These are phyloP conservation scores for Apostichopus japonicus DNA, from an alignment of 35 echinoderm and acorn worm species.

Conservation along the genomic window DNA sequence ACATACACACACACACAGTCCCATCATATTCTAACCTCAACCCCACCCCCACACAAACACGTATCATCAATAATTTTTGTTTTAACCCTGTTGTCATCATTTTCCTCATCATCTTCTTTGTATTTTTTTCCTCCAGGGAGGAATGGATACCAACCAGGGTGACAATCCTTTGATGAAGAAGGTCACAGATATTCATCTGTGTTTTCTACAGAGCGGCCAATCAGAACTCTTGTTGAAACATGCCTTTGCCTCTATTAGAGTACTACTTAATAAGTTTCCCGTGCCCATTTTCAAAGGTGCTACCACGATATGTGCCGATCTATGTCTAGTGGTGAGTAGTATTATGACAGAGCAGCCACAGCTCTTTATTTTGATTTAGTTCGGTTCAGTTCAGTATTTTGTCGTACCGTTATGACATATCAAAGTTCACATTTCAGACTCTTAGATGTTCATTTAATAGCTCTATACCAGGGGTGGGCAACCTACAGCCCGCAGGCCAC, in stretches of 20 bases:
- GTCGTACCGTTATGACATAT: no score
- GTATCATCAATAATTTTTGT: neutral
- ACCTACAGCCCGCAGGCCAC: no score
- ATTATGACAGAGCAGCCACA: no score
- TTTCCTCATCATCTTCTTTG: neutral
- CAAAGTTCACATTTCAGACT: no score
- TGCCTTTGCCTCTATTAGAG: conserved; percentile 83
- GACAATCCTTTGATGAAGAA: conserved; percentile 97
- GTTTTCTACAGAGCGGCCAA: conserved; percentile 77
- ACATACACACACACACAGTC: no score
- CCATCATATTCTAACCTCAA: neutral
- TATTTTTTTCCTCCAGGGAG: conserved; percentile 50
- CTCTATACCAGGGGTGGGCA: no score
- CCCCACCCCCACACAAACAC: neutral
- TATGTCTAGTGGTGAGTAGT: conserved; percentile 84
- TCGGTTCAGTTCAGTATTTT: no score
- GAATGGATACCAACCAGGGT: conserved; percentile 82
- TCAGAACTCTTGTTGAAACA: conserved; percentile 80
- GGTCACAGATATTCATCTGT: conserved; percentile 85
- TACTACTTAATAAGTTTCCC: conserved; percentile 90
- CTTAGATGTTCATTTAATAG: no score
- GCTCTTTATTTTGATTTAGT: no score
- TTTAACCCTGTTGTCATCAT: neutral
- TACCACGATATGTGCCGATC: conserved; percentile 87
- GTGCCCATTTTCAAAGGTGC: conserved; percentile 88